phyloP scores from a whole-genome alignment of 1,140 invertebrate genomes.

The Megalopta genalis region DNA sequence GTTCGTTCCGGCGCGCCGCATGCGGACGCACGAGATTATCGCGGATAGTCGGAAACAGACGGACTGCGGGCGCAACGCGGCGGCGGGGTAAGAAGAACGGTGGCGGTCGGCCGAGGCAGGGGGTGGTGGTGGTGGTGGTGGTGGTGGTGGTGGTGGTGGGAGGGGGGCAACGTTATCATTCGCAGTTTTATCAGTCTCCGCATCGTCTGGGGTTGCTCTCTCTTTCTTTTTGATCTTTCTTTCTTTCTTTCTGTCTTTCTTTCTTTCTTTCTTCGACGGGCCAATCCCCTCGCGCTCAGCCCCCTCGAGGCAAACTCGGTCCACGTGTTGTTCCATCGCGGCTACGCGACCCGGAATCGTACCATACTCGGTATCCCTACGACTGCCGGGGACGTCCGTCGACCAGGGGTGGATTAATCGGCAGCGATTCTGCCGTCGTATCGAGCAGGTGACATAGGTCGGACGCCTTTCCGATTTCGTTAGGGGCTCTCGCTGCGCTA shows the following conservation, averaged over 20 bases:
- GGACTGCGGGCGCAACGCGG: constrained; percentile 31
- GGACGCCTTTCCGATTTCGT: neutral
- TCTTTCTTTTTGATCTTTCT: constrained; percentile 12
- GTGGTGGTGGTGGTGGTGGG: constrained; percentile 37
- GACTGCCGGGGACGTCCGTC: constrained; percentile 10
- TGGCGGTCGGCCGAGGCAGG: no score
- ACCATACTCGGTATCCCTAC: neutral
- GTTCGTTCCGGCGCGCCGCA: constrained; percentile 23
- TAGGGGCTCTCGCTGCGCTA: neutral
- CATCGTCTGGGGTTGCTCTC: constrained; percentile 69
- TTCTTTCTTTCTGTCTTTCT: constrained; percentile 31
- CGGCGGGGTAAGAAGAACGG: neutral
- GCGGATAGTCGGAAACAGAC: constrained; percentile 70
- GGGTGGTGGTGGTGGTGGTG: no score
- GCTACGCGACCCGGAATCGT: neutral
- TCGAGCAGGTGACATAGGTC: neutral
- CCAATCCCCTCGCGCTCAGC: constrained; percentile 43
- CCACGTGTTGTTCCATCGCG: constrained; percentile 19
- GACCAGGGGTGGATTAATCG: constrained; percentile 42
- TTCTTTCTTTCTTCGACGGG: constrained; percentile 36
- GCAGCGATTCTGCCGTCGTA: neutral
- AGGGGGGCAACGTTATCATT: constrained; percentile 68
- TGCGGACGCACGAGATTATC: constrained; percentile 62
- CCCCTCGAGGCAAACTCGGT: constrained; percentile 41
- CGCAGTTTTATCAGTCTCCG: constrained; percentile 66